Base-by-base conservation (phyloP, 1,140 invertebrate genomes). In the Doryteuthis pealeii region DNA sequence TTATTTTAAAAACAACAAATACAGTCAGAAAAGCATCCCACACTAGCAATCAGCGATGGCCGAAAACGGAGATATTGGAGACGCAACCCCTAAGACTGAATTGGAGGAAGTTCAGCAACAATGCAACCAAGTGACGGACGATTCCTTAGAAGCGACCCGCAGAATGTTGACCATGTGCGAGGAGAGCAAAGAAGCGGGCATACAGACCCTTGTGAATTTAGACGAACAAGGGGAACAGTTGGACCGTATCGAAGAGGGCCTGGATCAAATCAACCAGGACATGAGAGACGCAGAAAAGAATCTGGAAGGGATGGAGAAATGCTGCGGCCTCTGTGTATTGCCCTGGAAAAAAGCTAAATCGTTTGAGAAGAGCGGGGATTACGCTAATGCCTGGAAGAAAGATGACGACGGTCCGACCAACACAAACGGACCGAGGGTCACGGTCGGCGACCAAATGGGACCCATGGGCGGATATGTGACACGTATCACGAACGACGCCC, bases 191-290 rank as follows among this genome's bases (percentile, higher is more conserved):
- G 97, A 99, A 92, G 96, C 96, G 89, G 97, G 96, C 90, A 98
- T 99, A 91, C 95, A 95, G 88, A 97, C 96, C 91, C 93, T 99
- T 92, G 96, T 99, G 91, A 96, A 96, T 91, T 93, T 99, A 91
- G 96, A 99, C 91, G 96, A 98, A 92, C 96, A 98, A 93, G 96
- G 96, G 96, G 97, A 99, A 88, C 97, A 99, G 95, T 90, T 99
- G 91, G 97, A 99, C 90, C 93, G 97, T 83, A 97, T 99, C 86
- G 97, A 99, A 90, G 97, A 99, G 90, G 98, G 97, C 33, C 98
- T 99, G 96, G 97, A 99, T 89, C 95, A 98, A 86, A 99, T 99
- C 89, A 99, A 99, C 89, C 93, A 95, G 66, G 98, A 99, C 86
- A 99, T 99, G 97, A 93, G 93, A 82, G 97, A 99, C 89, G 98